Percentiles rank a stretch among this genome's conserved stretches.
Evolutionary conservation across 2,888 invertebrate species (phyloP).

Genomic region (Stenodema calcarata): DNA sequence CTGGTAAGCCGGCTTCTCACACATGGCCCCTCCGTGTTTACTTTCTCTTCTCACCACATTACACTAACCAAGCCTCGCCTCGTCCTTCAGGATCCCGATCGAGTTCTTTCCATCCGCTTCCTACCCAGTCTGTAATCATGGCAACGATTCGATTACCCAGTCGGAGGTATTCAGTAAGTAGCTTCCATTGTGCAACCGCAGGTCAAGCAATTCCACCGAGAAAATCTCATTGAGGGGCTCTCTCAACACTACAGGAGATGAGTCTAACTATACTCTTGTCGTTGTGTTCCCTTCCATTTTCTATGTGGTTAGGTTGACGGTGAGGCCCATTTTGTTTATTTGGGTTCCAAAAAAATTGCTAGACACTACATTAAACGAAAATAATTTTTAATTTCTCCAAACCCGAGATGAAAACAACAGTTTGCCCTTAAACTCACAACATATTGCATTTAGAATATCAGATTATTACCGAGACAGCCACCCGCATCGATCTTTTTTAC

Average conservation of each 20-base stretch:
- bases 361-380: too few species aligned
- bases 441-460: neutral
- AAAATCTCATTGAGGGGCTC: neutral
- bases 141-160: neutral
- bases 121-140: neutral
- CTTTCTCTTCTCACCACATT: slow-evolving; percentile 26
- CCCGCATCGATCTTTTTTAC: neutral
- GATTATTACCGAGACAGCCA: neutral
- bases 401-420: neutral
- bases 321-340: too few species aligned
- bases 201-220: too few species aligned
- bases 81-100: neutral
- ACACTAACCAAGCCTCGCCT: slow-evolving; percentile 5
- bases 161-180: neutral
- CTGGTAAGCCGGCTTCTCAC: neutral
- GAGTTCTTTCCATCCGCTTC: neutral
- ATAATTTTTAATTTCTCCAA: too few species aligned
- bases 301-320: too few species aligned
- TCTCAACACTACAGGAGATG: neutral
- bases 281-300: neutral
- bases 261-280: neutral
- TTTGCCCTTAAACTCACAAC: neutral
- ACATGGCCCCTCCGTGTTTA: slow-evolving; percentile 21
- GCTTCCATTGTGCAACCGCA: neutral
- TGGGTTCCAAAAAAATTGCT: too few species aligned